Conservation (phyloP, 2,113 vertebrate genomes). For the Heptranchias perlo region DNA sequence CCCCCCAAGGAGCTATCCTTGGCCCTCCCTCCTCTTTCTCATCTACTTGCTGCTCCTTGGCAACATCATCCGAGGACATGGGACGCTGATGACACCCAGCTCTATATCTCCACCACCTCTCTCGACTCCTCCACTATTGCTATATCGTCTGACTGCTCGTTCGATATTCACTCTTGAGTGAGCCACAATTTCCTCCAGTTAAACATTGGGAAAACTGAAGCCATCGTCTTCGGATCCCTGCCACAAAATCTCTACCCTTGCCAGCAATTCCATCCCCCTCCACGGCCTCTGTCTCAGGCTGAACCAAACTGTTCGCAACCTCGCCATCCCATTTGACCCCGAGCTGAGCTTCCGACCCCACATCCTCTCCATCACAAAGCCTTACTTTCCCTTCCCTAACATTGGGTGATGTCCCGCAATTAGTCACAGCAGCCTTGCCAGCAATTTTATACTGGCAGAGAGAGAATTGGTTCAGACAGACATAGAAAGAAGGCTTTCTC, state of each 20-base stretch:
- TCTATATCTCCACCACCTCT: neutral
- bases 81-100: neutral
- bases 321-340: neutral
- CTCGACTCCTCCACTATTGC: neutral
- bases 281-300: neutral
- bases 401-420: conserved; percentile 21
- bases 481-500: neutral
- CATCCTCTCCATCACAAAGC: neutral
- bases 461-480: neutral
- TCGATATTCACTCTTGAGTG: neutral
- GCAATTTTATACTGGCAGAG: neutral
- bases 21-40: too few species aligned
- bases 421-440: neutral
- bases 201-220: neutral
- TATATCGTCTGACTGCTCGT: neutral
- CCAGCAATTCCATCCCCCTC: neutral
- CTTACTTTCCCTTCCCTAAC: neutral
- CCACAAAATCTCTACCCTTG: neutral
- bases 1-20: too few species aligned
- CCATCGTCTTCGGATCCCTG: neutral
- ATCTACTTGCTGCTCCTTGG: too few species aligned
- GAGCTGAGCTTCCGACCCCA: neutral
- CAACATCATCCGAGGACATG: too few species aligned
- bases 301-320: conserved; percentile 6
- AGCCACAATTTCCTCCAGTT: neutral